phyloP scores from a whole-genome alignment of 2,888 invertebrate genomes.

The Pasiphila rectangulata region DNA sequence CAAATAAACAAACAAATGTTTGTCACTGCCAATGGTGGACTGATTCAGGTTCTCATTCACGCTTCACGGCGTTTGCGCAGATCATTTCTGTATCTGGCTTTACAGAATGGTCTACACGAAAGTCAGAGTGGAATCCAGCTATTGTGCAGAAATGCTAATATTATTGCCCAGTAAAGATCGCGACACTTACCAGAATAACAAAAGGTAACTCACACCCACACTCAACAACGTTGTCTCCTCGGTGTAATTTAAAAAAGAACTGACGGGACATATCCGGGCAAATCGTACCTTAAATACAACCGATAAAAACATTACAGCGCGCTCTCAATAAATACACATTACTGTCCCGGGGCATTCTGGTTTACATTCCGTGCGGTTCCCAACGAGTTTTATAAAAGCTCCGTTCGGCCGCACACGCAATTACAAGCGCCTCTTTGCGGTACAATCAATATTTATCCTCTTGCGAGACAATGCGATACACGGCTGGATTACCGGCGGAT shows the following conservation, averaged over 20 bases:
- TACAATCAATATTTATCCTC: constrained; percentile 72
- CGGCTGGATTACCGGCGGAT: constrained; percentile 56
- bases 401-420: constrained; percentile 75
- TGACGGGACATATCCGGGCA: constrained; percentile 52
- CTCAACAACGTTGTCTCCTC: constrained; percentile 37
- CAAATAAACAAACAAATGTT: constrained; percentile 1
- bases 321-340: constrained; percentile 80
- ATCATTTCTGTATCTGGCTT: too few species aligned
- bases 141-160: constrained; percentile 5
- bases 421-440: constrained; percentile 75
- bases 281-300: constrained; percentile 60
- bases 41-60: not conserved
- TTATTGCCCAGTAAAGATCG: not conserved
- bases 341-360: constrained; percentile 77
- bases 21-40: not conserved
- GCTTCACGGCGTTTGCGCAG: not conserved
- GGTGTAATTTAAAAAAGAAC: constrained; percentile 43
- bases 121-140: not conserved
- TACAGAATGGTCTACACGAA: too few species aligned
- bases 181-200: constrained; percentile 17
- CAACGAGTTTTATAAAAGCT: constrained; percentile 78
- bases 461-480: constrained; percentile 61
- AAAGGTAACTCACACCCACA: constrained; percentile 33
- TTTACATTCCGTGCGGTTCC: constrained; percentile 78
- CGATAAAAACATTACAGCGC: constrained; percentile 79